phyloP scores from a whole-genome alignment of 2,888 invertebrate genomes.

The Apantesis nais region DNA sequence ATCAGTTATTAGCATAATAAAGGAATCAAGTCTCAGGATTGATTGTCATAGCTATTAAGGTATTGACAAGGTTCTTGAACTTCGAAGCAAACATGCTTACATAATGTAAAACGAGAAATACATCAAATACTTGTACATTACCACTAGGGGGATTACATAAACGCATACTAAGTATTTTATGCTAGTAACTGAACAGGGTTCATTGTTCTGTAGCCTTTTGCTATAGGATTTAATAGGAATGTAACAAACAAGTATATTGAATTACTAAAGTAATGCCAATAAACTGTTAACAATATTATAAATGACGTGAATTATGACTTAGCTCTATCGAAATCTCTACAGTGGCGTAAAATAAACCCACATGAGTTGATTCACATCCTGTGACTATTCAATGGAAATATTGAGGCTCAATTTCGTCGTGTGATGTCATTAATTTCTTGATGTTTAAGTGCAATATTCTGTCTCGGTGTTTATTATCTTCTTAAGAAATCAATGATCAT shows the following conservation, averaged over 20 bases:
- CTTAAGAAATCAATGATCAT: background rate
- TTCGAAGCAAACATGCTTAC: conserved; percentile 9
- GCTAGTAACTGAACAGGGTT: conserved; percentile 30
- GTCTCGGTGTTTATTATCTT: background rate
- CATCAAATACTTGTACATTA: conserved; percentile 4
- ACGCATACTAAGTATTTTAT: conserved; percentile 8
- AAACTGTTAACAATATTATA: conserved; percentile 48
- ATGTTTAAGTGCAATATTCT: background rate
- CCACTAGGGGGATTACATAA: conserved; percentile 13
- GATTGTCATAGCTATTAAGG: background rate
- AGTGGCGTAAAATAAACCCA: conserved; percentile 65
- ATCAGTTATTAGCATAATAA: conserved; percentile 4
- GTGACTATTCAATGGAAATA: conserved; percentile 44
- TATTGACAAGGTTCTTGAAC: conserved; percentile 13
- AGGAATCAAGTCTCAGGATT: background rate
- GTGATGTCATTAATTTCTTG: conserved; percentile 16
- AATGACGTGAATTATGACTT: conserved; percentile 49
- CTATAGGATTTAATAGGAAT: conserved; percentile 43
- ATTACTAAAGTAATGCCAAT: conserved; percentile 54
- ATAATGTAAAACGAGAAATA: conserved; percentile 4
- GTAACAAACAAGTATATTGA: conserved; percentile 47
- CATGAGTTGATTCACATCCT: conserved; percentile 67
- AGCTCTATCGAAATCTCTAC: conserved; percentile 55
- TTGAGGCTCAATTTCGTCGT: conserved; percentile 13
- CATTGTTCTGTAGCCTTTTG: conserved; percentile 40